Base-by-base conservation (phyloP, 92 coral and sea anemone genomes). In the Epizoanthus ramosus region DNA sequence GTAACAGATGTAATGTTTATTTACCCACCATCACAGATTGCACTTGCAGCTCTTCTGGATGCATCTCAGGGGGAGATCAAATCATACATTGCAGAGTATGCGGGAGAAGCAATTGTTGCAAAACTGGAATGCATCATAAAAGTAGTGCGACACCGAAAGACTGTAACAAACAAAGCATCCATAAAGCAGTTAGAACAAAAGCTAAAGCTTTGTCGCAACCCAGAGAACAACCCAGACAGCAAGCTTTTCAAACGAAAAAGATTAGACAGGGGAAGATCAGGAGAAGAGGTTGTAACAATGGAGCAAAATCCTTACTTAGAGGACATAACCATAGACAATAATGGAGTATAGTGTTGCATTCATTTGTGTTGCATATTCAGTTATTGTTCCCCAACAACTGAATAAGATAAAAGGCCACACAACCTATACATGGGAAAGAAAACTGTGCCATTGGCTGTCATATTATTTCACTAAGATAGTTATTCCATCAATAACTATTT, bases 1-100 rank as follows among this genome's bases (percentile, higher is more conserved):
- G 69, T 74, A 47, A 94, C 93, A 6, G 97, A 94, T 86, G 90
- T 88, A 15, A 87, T 74, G 19, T 87, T 97, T 39, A 84, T 89
- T 70, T 92, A 75, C 68, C 80, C 99, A 10, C 99, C 99, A 23
- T 97, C 99, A 13, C 99, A 97, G 86, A 85, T 97, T 68, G 98
- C 97, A 19, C 93, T 97, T 66, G 99, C 98, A 19, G 97, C 98
- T 15, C 85, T 97, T n/a, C 79, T 83, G 35, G 58, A 74, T 66
- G 90, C 95, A 3, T 90, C 93, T 8, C 77, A 82, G 71, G 97
- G 76, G 15, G 79, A 72, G 3, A 45, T 89, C 21, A 80, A 74
- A 35, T 81, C 82, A 28, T 93, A 93, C 41, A 66, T 91, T 19
- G 52, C 39, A n/a, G 88, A 88, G 57, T 74, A 84, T 71, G 72